Evolutionary conservation across 2,888 invertebrate species (phyloP).

Genomic region (Pyrocoelia pectoralis): DNA sequence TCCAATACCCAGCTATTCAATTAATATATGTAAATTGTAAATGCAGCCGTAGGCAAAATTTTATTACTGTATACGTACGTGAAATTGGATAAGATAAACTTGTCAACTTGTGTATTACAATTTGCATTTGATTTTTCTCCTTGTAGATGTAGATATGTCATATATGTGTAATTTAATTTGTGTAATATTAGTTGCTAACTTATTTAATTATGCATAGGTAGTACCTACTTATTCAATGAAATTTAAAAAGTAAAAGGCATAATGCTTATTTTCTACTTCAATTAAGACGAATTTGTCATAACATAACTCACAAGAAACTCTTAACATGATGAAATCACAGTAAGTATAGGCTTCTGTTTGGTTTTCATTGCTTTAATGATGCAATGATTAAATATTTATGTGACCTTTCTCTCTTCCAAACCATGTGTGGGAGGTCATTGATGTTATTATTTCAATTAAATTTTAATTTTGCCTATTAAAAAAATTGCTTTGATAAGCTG

Average conservation of each 20-base stretch:
- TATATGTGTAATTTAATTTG: not conserved
- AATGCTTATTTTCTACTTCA: no score
- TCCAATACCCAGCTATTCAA: conserved; percentile 16
- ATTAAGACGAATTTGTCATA: no score
- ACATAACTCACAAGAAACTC: no score
- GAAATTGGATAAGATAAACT: conserved; percentile 16
- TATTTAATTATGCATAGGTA: not conserved
- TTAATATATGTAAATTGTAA: no score
- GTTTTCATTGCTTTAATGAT: not conserved
- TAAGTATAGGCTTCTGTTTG: not conserved
- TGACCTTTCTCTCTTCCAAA: not conserved
- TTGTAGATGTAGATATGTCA: not conserved
- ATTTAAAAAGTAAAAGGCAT: not conserved
- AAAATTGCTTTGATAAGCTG: not conserved
- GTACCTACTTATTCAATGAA: not conserved
- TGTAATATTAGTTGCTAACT: not conserved
- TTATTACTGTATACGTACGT: not conserved
- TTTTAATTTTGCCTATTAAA: not conserved
- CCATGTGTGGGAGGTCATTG: not conserved
- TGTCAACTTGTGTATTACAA: no score
- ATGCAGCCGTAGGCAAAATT: not conserved
- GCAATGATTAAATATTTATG: not conserved
- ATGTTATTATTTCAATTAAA: not conserved
- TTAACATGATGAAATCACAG: not conserved
- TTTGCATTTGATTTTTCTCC: not conserved